These are phyloP conservation scores for Psilopsiagon aurifrons DNA, from an alignment of 2,113 vertebrate species.

Conservation along the genomic window DNA sequence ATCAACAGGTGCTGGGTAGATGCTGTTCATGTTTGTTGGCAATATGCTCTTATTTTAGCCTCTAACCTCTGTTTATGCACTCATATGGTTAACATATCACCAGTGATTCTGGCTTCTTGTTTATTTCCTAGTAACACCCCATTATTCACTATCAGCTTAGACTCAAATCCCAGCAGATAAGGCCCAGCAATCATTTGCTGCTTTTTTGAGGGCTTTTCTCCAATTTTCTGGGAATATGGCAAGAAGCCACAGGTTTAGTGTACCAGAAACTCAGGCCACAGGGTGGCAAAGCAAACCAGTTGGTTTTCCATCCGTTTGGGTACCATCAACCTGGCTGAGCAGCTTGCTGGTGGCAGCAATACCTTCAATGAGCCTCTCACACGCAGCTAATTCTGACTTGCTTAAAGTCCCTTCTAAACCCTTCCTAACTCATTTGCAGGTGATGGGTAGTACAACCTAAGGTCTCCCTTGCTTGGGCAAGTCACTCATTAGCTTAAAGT, in stretches of 20 bases:
- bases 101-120: background rate
- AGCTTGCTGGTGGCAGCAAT: fast-evolving
- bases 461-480: background rate
- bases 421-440: background rate
- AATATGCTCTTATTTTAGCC: background rate
- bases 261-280: background rate
- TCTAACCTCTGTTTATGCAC: background rate
- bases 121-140: background rate
- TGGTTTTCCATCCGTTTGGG: background rate
- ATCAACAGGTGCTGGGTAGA: background rate
- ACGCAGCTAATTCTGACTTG: background rate
- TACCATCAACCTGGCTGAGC: fast-evolving
- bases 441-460: background rate
- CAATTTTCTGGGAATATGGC: background rate
- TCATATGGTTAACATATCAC: fast-evolving
- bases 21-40: background rate
- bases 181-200: fast-evolving
- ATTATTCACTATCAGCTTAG: background rate
- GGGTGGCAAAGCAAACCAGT: background rate
- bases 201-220: background rate
- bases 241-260: background rate
- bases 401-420: background rate
- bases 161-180: background rate
- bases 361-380: background rate
- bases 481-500: background rate